Percentiles rank a stretch among this genome's conserved stretches.
Conservation (phyloP, 2,797 vertebrate species). For the Onychomys torridus region DNA sequence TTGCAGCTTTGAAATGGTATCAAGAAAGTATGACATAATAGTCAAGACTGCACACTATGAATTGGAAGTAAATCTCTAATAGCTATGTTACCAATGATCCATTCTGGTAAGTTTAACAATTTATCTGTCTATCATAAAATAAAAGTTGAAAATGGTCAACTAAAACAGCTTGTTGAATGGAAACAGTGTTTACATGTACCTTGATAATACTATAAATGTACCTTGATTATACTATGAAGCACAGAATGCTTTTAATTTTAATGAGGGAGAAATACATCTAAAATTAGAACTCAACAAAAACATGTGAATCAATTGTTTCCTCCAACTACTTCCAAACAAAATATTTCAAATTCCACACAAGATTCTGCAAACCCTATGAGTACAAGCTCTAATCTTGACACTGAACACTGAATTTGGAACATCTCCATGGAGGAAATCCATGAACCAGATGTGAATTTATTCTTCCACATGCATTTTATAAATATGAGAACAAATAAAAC, state of each 20-base stretch:
- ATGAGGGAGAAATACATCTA: conserved; percentile 85
- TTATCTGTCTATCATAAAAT: conserved; percentile 58
- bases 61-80: conserved; percentile 49
- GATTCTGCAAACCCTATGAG: conserved; percentile 88
- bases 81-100: conserved; percentile 42
- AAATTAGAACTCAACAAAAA: conserved; percentile 89
- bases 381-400: conserved; percentile 87
- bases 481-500: conserved; percentile 86
- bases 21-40: conserved; percentile 51
- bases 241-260: conserved; percentile 83
- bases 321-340: conserved; percentile 87
- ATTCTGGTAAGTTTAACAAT: conserved; percentile 46
- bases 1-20: conserved; percentile 72
- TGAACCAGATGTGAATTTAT: conserved; percentile 90
- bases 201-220: conserved; percentile 82
- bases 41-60: conserved; percentile 55
- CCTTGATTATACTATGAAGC: conserved; percentile 80
- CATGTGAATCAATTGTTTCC: conserved; percentile 88
- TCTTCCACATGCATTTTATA: conserved; percentile 85
- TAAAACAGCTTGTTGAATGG: conserved; percentile 76
- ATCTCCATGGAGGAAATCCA: conserved; percentile 88
- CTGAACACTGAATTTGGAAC: conserved; percentile 87
- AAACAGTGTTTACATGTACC: conserved; percentile 79
- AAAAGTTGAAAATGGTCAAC: conserved; percentile 76
- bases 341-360: conserved; percentile 89